Evolutionary conservation across 2,888 invertebrate genomes (phyloP), one percentile per base, ranked within the genome.

Genomic region (Cacoxenus indagator): DNA sequence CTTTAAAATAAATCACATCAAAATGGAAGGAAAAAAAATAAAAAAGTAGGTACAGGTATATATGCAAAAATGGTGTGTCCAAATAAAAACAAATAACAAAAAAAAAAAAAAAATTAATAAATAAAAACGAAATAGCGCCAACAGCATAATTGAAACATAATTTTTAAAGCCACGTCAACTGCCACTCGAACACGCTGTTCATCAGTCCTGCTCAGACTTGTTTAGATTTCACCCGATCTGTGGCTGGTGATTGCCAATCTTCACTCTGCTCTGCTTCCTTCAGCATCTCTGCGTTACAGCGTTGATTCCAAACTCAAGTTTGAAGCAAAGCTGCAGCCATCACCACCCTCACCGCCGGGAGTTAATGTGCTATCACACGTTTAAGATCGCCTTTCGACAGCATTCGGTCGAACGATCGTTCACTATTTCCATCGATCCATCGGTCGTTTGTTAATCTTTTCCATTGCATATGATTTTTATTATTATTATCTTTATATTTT

Each of bases 71-170:
- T 19, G 8, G 27, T 14, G n/a, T n/a, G n/a, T 31, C 5, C 9
- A 31, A 31, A 31, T 31, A 31, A 31, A 31, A 31, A 31, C 9
- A 31, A 31, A 31, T 31, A 31, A 31, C 4, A 37, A 22, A 45
- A 62, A 37, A 22, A 45, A 62, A 2, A 2, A 43, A 31, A 31
- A 17, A 43, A 37, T 11, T 14, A 22, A 46, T 5, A 46, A 48
- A 19, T 27, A 64, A 64, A 54, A 24, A 24, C 26, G 45, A 62
- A 62, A 43, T n/a, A n/a, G n/a, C 24, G 76, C 78, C 76, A 75
- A 72, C 68, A 76, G 82, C 81, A 72, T 82, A 82, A 81, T 81
- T 82, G 81, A 81, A 81, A 82, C 83, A 81, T 82, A 76, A 78
- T 77, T 78, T 82, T 77, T 78, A 76, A 82, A 81, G 77, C 82